Percentiles rank a stretch among this genome's conserved stretches.
phyloP scores from a whole-genome alignment of 1,140 invertebrate genomes.

The Zaprionus kolodkinae region DNA sequence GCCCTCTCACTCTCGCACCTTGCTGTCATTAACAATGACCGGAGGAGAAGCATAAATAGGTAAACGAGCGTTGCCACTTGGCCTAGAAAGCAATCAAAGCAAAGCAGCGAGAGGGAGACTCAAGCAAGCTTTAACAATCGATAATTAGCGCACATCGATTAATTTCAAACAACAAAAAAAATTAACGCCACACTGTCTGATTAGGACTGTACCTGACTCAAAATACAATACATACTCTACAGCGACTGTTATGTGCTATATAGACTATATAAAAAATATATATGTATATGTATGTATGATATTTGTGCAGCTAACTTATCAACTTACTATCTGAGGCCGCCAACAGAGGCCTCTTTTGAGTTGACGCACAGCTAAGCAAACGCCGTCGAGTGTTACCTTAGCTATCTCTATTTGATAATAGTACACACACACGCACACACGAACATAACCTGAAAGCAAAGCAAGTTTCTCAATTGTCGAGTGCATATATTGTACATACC shows the following conservation, averaged over 20 bases:
- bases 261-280: not conserved
- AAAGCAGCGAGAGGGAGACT: slow-evolving; percentile 9
- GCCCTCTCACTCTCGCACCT: slow-evolving; percentile 20
- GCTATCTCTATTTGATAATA: slow-evolving; percentile 42
- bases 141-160: slow-evolving; percentile 35
- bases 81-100: slow-evolving; percentile 78
- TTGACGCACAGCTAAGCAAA: slow-evolving; percentile 72
- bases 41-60: slow-evolving; percentile 42
- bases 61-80: slow-evolving; percentile 63
- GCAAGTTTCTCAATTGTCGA: not conserved
- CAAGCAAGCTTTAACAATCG: slow-evolving; percentile 11
- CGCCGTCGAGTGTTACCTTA: slow-evolving; percentile 51
- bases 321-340: slow-evolving; percentile 56
- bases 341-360: slow-evolving; percentile 59
- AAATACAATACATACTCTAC: slow-evolving; percentile 26
- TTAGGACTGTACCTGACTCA: slow-evolving; percentile 59
- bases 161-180: slow-evolving; percentile 49
- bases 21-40: slow-evolving; percentile 68
- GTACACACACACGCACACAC: slow-evolving; percentile 18
- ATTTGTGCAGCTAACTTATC: slow-evolving; percentile 53
- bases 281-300: slow-evolving; percentile 6
- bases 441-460: slow-evolving; percentile 7
- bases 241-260: not conserved
- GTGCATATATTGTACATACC: not conserved
- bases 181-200: slow-evolving; percentile 70